Conservation (phyloP, 1,140 invertebrate species). For the Episyrphus balteatus region DNA sequence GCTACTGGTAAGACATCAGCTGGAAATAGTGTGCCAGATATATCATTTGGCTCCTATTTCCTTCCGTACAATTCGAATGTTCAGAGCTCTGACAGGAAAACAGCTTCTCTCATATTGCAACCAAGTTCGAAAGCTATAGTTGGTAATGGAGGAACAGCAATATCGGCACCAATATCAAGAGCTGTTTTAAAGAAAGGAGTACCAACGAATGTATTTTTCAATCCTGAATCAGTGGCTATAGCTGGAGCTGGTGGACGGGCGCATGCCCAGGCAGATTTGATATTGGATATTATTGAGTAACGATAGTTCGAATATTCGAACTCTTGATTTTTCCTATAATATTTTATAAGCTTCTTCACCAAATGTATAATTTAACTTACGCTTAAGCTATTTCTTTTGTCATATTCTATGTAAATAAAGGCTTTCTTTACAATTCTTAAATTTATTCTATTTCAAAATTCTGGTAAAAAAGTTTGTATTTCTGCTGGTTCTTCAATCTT, state of each 20-base stretch:
- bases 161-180: conserved; percentile 53
- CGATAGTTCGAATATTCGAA: not conserved
- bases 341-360: not conserved
- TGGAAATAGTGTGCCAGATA: conserved; percentile 23
- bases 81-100: conserved; percentile 12
- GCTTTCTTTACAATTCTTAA: not conserved
- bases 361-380: not conserved
- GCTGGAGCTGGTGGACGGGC: conserved; percentile 58
- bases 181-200: conserved; percentile 41
- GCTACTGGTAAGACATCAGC: conserved; percentile 28
- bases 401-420: not conserved
- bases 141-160: conserved; percentile 49
- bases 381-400: not conserved
- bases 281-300: conserved; percentile 35
- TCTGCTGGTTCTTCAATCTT: no score
- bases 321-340: not conserved
- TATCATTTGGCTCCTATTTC: conserved; percentile 28
- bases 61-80: conserved; percentile 19
- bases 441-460: not conserved
- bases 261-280: conserved; percentile 52
- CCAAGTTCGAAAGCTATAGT: conserved; percentile 51
- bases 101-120: conserved; percentile 44
- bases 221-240: conserved; percentile 54
- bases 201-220: conserved; percentile 45
- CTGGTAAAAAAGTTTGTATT: no score